Base-by-base conservation (phyloP, 2,113 vertebrate genomes). In the Octodon degus region DNA sequence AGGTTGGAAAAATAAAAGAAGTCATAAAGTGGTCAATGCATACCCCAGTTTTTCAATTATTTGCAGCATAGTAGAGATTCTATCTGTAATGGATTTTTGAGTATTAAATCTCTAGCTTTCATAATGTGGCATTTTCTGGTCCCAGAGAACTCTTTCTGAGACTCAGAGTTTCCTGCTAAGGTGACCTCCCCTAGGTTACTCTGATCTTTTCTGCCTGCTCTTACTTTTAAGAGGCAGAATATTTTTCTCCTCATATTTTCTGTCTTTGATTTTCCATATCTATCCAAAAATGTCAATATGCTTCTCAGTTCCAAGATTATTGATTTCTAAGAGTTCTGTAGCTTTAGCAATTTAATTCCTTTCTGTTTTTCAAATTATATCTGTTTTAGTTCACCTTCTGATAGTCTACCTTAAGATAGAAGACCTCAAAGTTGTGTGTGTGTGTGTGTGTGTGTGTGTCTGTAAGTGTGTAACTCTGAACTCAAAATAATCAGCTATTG, bases 181-280 rank as follows among this genome's bases (percentile, higher is more conserved):
- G 96, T 95, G 92, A 92, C 63, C n/a, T 95, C 89, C 91, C 62
- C 65, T 95, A 58, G 25, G 84, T 96, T 40, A 0, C 63, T 82
- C 43, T 74, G 60, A 7, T 89, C 65, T 74, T 62, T 25, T 1
- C 14, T 10, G 60, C 4, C 47, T 90, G 34, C 14, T 12, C 43
- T 40, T 13, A 47, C 91, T 55, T 34, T 97, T 95, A 96, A 86
- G 93, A 91, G 62, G 72, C 85, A 93, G 86, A 92, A 84, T 86
- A 83, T 27, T 86, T 60, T 97, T 86, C 34, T 95, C 40, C 80
- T 87, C 86, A 55, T 93, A 95, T 85, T 92, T 98, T 76, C 76
- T 84, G 84, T 85, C 92, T 98, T 98, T 98, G 86, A 96, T 98
- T 98, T 97, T 92, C 82, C 5, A 32, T 82, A 87, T 97, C 65